Evolutionary conservation across 2,888 invertebrate genomes (phyloP).

Genomic region (Aspidiotus destructor): DNA sequence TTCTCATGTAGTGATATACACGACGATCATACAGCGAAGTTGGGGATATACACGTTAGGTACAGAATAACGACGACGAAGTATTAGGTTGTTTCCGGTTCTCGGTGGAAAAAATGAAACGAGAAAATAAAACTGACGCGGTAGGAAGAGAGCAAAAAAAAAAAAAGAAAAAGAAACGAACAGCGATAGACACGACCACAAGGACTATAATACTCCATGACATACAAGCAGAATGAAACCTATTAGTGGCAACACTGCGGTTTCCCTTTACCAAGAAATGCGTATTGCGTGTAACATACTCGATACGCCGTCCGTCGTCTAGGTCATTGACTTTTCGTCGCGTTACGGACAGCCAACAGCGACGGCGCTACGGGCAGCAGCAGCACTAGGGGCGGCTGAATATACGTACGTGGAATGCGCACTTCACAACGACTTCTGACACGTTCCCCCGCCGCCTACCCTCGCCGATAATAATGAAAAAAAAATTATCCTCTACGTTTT

Average conservation of each 20-base stretch:
- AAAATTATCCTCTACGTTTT: not conserved
- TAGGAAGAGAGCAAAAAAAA: too few species aligned
- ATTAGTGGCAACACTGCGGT: conserved; percentile 23
- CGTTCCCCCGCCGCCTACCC: conserved; percentile 14
- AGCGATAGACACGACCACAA: too few species aligned
- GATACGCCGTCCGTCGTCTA: conserved; percentile 28
- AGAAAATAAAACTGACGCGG: not conserved
- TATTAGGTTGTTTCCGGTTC: conserved; percentile 18
- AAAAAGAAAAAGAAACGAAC: too few species aligned
- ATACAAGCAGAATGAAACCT: too few species aligned
- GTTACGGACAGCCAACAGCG: conserved; percentile 24
- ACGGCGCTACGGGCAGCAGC: conserved; percentile 19
- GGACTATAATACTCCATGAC: too few species aligned
- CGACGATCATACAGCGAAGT: too few species aligned
- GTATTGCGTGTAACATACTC: conserved; percentile 29
- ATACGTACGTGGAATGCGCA: conserved; percentile 14
- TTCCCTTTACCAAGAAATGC: conserved; percentile 26
- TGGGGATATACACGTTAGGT: too few species aligned
- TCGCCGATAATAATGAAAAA: not conserved
- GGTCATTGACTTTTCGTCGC: conserved; percentile 29
- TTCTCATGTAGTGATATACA: too few species aligned
- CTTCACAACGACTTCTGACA: conserved; percentile 26
- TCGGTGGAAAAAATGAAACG: conserved; percentile 11
- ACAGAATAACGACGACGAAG: too few species aligned
- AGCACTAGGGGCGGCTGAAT: conserved; percentile 16